phyloP scores from a whole-genome alignment of 53 echinoderm and acorn worm species.

The Holothuria leucospilota region DNA sequence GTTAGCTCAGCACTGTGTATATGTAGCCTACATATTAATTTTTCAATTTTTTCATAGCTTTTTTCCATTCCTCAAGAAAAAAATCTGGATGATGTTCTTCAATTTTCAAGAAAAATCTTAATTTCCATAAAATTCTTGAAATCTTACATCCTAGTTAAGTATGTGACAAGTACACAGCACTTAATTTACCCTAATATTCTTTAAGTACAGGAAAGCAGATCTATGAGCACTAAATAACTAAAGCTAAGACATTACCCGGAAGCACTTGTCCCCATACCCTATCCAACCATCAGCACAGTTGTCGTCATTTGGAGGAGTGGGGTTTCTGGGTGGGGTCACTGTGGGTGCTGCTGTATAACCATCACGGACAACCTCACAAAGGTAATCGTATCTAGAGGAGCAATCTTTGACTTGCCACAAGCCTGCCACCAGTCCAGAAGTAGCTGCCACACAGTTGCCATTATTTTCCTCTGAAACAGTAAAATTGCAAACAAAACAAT shows the following conservation, averaged over 20 bases:
- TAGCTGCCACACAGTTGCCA: slow-evolving; percentile 70
- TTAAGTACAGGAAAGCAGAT: not conserved
- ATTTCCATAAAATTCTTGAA: too few relatives aligned
- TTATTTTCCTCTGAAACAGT: not conserved
- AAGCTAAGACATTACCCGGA: slow-evolving; percentile 48
- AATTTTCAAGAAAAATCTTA: too few relatives aligned
- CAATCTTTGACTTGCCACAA: slow-evolving; percentile 76
- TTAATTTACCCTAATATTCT: not conserved
- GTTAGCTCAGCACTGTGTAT: too few relatives aligned
- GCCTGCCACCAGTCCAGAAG: slow-evolving; percentile 71
- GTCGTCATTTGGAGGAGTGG: slow-evolving; percentile 57
- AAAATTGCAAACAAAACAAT: too few relatives aligned
- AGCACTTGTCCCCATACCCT: slow-evolving; percentile 81
- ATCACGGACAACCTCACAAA: slow-evolving; percentile 69
- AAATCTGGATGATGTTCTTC: too few relatives aligned
- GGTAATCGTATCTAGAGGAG: slow-evolving; percentile 51
- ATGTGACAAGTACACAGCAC: too few relatives aligned
- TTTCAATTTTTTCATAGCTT: too few relatives aligned
- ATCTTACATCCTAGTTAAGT: too few relatives aligned
- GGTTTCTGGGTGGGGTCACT: slow-evolving; percentile 45
- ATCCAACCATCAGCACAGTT: slow-evolving; percentile 74
- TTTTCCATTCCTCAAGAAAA: too few relatives aligned
- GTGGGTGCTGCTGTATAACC: slow-evolving; percentile 75
- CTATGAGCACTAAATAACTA: not conserved
- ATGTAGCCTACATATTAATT: too few relatives aligned